Percentiles rank a stretch among this genome's conserved stretches.
Evolutionary conservation across 2,888 invertebrate genomes (phyloP).

Genomic region (Drosophila lacicola): DNA sequence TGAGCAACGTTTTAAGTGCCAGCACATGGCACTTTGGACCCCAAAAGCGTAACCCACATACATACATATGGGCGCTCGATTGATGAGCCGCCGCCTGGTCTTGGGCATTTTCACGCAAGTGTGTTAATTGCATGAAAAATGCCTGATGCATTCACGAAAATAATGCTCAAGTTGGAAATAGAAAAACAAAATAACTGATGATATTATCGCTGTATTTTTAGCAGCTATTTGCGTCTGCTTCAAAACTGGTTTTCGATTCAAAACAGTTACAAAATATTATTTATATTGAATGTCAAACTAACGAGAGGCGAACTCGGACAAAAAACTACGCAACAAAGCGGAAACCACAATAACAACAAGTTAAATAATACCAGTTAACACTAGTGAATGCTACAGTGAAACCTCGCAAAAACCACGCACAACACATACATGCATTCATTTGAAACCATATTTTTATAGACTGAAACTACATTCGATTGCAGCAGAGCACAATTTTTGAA

Average conservation of each 20-base stretch:
- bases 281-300: constrained; percentile 52
- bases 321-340: constrained; percentile 54
- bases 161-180: neutral
- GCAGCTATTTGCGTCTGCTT: constrained; percentile 29
- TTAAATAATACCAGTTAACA: constrained; percentile 28
- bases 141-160: constrained; percentile 25
- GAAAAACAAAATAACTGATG: constrained; percentile 25
- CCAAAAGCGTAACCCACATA: constrained; percentile 25
- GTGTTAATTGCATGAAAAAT: constrained; percentile 64
- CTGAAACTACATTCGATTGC: neutral
- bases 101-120: constrained; percentile 68
- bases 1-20: constrained; percentile 43
- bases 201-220: constrained; percentile 51
- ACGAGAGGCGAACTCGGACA: constrained; percentile 23
- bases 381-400: constrained; percentile 47
- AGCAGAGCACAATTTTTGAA: neutral
- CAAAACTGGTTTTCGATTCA: constrained; percentile 59
- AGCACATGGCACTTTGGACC: constrained; percentile 11
- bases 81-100: constrained; percentile 45
- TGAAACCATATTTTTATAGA: neutral
- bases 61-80: constrained; percentile 18
- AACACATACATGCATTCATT: neutral
- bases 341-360: constrained; percentile 37
- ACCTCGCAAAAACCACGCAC: neutral
- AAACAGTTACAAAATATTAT: constrained; percentile 64